Percentiles rank a stretch among this genome's conserved stretches.
These are phyloP conservation scores for Archaeoteleia sp. DNA, from an alignment of 2,888 invertebrate species.

Conservation along the genomic window DNA sequence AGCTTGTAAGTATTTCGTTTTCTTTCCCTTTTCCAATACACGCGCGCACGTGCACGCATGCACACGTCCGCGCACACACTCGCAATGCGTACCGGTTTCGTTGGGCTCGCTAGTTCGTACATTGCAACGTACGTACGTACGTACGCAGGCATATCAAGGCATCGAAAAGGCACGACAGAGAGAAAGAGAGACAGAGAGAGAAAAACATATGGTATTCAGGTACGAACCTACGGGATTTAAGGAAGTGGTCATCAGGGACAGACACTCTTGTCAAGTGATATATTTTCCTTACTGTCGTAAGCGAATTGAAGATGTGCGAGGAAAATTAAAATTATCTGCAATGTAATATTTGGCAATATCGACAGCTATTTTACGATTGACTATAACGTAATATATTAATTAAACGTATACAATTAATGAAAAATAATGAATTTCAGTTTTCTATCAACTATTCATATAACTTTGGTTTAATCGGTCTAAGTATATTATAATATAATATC, in stretches of 20 bases:
- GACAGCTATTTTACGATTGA: too few species aligned
- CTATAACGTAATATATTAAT: too few species aligned
- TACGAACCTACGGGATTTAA: constrained; percentile 12
- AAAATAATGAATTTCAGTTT: too few species aligned
- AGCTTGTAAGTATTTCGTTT: constrained; percentile 19
- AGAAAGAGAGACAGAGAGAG: constrained; percentile 24
- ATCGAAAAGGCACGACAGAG: constrained; percentile 17
- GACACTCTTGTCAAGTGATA: constrained; percentile 21
- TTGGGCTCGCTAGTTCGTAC: background rate
- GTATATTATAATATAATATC: too few species aligned
- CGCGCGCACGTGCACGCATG: background rate
- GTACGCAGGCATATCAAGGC: constrained; percentile 7
- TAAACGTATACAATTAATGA: too few species aligned
- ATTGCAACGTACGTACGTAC: constrained; percentile 13
- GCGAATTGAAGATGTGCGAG: too few species aligned
- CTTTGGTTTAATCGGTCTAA: too few species aligned
- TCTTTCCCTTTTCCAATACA: constrained; percentile 20
- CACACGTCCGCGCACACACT: constrained; percentile 1
- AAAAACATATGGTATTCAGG: constrained; percentile 17
- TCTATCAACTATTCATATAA: too few species aligned
- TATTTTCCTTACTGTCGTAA: too few species aligned
- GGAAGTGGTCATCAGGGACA: constrained; percentile 6
- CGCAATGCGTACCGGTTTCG: constrained; percentile 20
- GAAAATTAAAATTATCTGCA: too few species aligned
- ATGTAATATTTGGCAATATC: too few species aligned